A percentile compares a stretch with the other conserved stretches of the same genome.
Evolutionary conservation across 2,797 vertebrate species (phyloP).

Genomic region (Amblyraja radiata): DNA sequence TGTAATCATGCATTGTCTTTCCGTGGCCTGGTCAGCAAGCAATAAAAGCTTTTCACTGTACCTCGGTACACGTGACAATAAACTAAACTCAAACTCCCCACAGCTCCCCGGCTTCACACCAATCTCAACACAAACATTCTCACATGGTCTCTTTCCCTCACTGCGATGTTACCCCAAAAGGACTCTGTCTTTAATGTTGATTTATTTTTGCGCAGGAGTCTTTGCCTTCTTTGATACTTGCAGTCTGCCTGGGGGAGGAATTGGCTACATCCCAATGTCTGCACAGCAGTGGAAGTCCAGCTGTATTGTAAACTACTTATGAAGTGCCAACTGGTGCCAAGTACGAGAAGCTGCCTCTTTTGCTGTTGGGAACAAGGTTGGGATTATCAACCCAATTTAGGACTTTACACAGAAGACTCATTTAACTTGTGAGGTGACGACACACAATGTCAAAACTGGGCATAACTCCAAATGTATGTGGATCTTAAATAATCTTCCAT

Average conservation of each 20-base stretch:
- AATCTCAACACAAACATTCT: background rate
- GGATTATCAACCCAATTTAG: background rate
- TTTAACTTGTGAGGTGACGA: background rate
- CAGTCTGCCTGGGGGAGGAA: background rate
- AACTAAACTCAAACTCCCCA: too few species aligned
- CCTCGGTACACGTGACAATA: too few species aligned
- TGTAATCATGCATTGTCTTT: too few species aligned
- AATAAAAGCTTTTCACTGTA: too few species aligned
- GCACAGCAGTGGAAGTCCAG: background rate
- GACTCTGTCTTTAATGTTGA: background rate
- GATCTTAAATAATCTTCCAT: background rate
- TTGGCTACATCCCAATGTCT: background rate
- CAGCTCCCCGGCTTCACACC: too few species aligned
- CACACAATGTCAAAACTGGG: background rate
- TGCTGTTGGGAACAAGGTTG: background rate
- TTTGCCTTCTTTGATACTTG: background rate
- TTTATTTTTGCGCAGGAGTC: background rate
- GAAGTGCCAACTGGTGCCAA: background rate
- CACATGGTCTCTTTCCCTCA: background rate
- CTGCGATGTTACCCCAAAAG: too few species aligned
- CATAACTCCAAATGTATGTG: background rate
- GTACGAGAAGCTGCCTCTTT: background rate
- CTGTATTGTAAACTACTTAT: background rate
- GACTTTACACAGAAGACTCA: background rate
- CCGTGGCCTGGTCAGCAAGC: too few species aligned